Base-by-base conservation (phyloP, 2,888 invertebrate species). In the Drosophila subsilvestris region DNA sequence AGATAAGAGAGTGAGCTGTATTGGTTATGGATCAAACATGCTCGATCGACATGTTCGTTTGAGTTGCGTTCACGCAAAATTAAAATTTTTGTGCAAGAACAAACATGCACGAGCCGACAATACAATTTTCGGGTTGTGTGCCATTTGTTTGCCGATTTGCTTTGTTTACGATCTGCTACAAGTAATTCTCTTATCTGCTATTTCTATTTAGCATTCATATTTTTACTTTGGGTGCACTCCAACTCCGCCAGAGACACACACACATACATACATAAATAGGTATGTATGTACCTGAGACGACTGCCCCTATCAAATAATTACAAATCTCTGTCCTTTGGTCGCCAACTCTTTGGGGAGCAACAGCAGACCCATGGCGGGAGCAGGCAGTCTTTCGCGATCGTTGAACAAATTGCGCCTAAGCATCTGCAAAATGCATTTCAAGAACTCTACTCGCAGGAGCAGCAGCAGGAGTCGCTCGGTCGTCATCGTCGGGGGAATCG, bases 401-500 rank as follows among this genome's bases (percentile, higher is more conserved):
- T 14, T 37, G 65, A 69, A 80, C 85, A 84, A 86, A 86, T 84
- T 84, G 79, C 69, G 59, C n/a, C 65, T 66, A 79, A 69, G 59
- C 68, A 80, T 72, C 71, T 77, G 62, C 59, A 77, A 78, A 77
- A 73, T 76, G 82, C 76, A 74, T 63, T 63, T 61, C 51, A 25
- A 68, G 55, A 32, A 44, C 27, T 20, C 27, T 55, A 55, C 20
- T 6, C 12, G 37, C 37, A 37, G 37, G n/a, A 32, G 4, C 32
- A 32, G 10, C 1, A 4, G 65, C 47, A 0, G 18, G 3, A 43
- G 55, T 44, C 62, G 48, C 62, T 47, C 32, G 14, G 37, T 37
- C 37, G 14, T 37, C 49, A 42, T 25, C 49, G 51, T 20, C 45
- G 29, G 71, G 89, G 86, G 90, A 90, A 78, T 90, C 84, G 86